Evolutionary conservation across 1,140 invertebrate genomes (phyloP).

Genomic region (Pseudobourletiella spinata): DNA sequence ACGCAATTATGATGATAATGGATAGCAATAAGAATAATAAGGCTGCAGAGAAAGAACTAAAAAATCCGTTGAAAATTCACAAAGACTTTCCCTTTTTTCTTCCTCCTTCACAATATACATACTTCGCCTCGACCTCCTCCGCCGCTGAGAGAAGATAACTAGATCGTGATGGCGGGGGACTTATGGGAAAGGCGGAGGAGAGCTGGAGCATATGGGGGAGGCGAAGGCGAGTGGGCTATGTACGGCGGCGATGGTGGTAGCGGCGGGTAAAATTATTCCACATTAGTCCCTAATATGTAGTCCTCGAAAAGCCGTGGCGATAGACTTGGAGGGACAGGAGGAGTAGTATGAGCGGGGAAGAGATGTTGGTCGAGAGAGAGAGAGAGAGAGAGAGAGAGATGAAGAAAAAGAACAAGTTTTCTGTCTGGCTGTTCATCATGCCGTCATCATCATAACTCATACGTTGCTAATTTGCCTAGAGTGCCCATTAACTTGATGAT

Average conservation of each 20-base stretch:
- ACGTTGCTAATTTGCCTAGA: constrained; percentile 28
- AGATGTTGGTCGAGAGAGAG: not conserved
- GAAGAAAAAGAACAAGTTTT: constrained; percentile 6
- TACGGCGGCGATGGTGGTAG: too few relatives aligned
- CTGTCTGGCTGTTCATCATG: constrained; percentile 12
- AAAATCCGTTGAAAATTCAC: constrained; percentile 5
- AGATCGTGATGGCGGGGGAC: too few relatives aligned
- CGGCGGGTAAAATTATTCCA: not conserved
- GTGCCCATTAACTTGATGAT: constrained; percentile 30
- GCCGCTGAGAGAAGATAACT: too few relatives aligned
- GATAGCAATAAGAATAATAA: too few relatives aligned
- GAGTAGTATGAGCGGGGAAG: not conserved
- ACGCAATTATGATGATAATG: too few relatives aligned
- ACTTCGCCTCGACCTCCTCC: too few relatives aligned
- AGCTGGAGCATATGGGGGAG: too few relatives aligned
- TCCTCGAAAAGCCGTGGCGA: too few relatives aligned
- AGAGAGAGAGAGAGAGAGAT: not conserved
- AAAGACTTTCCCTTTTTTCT: not conserved
- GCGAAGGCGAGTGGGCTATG: too few relatives aligned
- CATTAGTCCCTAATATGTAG: too few relatives aligned
- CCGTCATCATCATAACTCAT: constrained; percentile 15
- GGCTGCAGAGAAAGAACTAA: not conserved
- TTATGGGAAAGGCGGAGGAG: too few relatives aligned
- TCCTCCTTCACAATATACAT: not conserved
- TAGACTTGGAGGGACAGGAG: too few relatives aligned